Evolutionary conservation across 2,113 vertebrate species (phyloP), one percentile per base, ranked within the genome.

Genomic region (Glaucomys volans): DNA sequence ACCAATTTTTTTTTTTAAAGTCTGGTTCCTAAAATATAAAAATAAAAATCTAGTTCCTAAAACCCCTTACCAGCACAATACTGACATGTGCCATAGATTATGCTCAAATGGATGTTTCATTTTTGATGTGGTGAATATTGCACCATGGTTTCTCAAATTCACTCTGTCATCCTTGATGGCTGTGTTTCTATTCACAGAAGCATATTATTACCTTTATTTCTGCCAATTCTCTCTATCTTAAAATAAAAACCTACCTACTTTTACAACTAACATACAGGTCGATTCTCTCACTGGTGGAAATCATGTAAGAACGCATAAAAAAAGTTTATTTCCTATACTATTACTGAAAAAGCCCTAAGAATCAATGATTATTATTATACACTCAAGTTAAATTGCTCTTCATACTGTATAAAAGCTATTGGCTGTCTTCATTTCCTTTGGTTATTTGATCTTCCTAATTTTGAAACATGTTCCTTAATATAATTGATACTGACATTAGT

Each of bases 361-460:
- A 47, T 35, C 44, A 90, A 20, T 77, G 26, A n/a, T 40, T 66
- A 40, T 86, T 76, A n/a, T 37, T 84, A 1, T 62, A n/a, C 57
- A 35, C 9, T 95, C 85, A 91, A 79, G 64, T 69, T 52, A 81
- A 91, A 91, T 66, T 2, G 0, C 26, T 32, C 42, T 92, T 93
- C 18, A 13, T 89, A 35, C 12, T 79, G 32, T 84, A 14, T 16
- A 66, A 96, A 76, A 30, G 42, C 10, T 54, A 57, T 40, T 52
- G 71, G 47, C 8, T 66, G 82, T 82, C 42, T 84, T 95, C 1
- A 75, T 44, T 47, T 88, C 37, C 67, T 87, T 62, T 42, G 8
- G 10, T 93, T 80, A 85, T 96, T 79, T 95, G 64, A 93, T 14
- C 32, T 83, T 89, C 42, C 24, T 54, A 92, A 67, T 87, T 66